phyloP scores from a whole-genome alignment of 2,888 invertebrate species.

The Ariolimax columbianus region DNA sequence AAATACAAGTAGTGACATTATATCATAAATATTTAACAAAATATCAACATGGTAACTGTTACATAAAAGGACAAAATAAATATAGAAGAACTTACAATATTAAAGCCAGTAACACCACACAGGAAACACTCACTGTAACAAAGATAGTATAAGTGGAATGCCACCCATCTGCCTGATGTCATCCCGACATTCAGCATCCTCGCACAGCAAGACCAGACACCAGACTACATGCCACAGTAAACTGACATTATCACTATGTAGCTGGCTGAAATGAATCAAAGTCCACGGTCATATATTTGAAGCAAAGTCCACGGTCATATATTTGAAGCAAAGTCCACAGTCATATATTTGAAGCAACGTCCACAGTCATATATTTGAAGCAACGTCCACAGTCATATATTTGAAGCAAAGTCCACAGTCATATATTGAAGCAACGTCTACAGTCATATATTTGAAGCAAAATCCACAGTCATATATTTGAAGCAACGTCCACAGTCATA shows the following conservation, averaged over 20 bases:
- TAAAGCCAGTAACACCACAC: background rate
- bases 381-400: too few species aligned
- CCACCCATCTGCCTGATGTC: conserved; percentile 79
- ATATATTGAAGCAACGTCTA: too few species aligned
- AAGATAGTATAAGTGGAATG: conserved; percentile 78
- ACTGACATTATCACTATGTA: conserved; percentile 78
- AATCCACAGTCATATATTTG: too few species aligned
- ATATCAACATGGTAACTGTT: background rate
- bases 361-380: too few species aligned
- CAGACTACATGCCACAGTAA: conserved; percentile 79
- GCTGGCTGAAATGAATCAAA: conserved; percentile 65
- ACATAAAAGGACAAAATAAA: background rate
- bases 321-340: too few species aligned
- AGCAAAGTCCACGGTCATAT: too few species aligned
- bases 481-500: too few species aligned
- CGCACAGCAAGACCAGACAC: conserved; percentile 79
- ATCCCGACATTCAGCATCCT: conserved; percentile 74
- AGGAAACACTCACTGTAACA: conserved; percentile 71
- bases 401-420: too few species aligned
- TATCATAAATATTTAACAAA: background rate
- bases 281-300: background rate
- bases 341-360: too few species aligned
- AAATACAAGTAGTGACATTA: too few species aligned
- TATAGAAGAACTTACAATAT: background rate
- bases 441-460: too few species aligned